Conservation (phyloP, 2,113 vertebrate genomes). For the Tychaedon coryphoeus region DNA sequence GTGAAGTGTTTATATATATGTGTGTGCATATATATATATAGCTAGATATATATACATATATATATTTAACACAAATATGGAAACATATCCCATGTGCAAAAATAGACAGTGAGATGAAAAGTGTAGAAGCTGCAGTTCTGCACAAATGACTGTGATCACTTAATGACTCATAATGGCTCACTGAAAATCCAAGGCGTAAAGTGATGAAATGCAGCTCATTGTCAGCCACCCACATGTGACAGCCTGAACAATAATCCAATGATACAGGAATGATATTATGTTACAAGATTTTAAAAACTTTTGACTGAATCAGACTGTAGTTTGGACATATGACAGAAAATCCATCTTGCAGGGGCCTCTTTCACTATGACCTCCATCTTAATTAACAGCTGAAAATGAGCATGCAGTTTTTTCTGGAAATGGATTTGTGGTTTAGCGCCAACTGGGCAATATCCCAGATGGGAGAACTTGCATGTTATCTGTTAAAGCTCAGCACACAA, state of each 20-base stretch:
- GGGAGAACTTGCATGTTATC: neutral
- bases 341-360: neutral
- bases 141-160: conserved; percentile 64
- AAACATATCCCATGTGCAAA: conserved; percentile 44
- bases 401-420: neutral
- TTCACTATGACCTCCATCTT: neutral
- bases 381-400: neutral
- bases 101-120: conserved; percentile 60
- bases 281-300: neutral
- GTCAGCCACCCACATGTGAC: conserved; percentile 36
- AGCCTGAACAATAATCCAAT: neutral
- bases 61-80: neutral
- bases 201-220: conserved; percentile 57
- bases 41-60: too few species aligned
- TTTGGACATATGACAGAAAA: neutral
- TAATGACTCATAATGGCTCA: conserved; percentile 71
- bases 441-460: neutral
- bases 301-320: neutral
- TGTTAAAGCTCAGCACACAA: neutral
- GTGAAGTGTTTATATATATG: neutral
- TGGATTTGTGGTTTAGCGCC: neutral
- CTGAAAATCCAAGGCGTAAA: conserved; percentile 17
- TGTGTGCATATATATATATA: neutral
- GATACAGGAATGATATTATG: neutral
- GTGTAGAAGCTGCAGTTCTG: conserved; percentile 39